Evolutionary conservation across 2,113 vertebrate species (phyloP), one percentile per base, ranked within the genome.

Genomic region (Echinops telfairi): DNA sequence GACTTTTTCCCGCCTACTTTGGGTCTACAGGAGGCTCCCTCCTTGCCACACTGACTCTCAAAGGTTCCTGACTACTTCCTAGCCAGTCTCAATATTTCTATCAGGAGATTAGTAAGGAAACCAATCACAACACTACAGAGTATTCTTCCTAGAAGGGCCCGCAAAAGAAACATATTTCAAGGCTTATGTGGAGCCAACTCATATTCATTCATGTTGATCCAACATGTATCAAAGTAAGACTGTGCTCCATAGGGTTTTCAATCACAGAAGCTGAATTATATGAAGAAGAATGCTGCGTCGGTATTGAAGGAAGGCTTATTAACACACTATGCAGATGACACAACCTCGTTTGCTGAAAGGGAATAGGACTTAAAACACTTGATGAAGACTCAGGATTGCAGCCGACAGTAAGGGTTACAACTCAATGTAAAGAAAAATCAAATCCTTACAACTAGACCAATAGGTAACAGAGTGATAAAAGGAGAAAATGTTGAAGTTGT

Each of bases 41-140:
- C 23, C 23, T 2, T 43, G 88, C 57, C 70, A 64, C 16, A 15
- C 57, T 33, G 20, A n/a, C 27, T 15, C 66, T 86, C 2, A 6
- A 53, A n/a, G 12, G 2, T 38, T 73, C 53, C 57, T 10, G 10
- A 27, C 12, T 23, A n/a, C n/a, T n/a, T 40, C 68, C n/a, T 47
- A 60, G 5, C n/a, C 6, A 31, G 27, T 36, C 57, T 36, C 6
- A 6, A 40, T 20, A 23, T 81, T 53, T 66, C 19, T 0, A 4
- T 20, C 17, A 58, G 19, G 19, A 73, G 38, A 9, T 27, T 1
- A 3, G 2, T 10, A 10, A 71, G 22, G 36, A 68, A 20, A 20
- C 53, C 36, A 2, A n/a, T 57, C n/a, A 58, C 62, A 57, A 0
- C 7, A 23, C 12, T 25, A 64, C 0, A 4, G 25, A 9, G 10